phyloP scores from a whole-genome alignment of 2,113 vertebrate species.

The Callaeas wilsoni region DNA sequence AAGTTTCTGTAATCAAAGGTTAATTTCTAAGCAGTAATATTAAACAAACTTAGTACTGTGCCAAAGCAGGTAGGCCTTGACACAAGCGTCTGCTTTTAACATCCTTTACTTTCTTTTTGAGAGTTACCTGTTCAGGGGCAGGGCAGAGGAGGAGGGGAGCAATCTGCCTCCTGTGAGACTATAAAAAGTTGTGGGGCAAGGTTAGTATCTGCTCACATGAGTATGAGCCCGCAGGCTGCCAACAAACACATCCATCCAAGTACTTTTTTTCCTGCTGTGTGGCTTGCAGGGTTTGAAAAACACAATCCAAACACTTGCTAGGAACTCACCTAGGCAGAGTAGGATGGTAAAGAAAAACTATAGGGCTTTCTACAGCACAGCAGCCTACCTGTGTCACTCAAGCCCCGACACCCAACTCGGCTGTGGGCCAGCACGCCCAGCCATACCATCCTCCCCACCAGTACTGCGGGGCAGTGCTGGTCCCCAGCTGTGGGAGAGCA shows the following conservation, averaged over 20 bases:
- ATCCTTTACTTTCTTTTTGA: neutral
- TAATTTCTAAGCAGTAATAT: neutral
- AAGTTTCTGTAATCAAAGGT: neutral
- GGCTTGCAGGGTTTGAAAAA: neutral
- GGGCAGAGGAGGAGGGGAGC: neutral
- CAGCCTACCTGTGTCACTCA: neutral
- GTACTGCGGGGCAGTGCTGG: rapidly evolving
- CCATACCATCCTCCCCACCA: neutral
- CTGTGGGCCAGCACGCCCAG: neutral
- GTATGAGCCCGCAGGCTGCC: neutral
- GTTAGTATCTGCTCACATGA: neutral
- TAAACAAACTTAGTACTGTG: neutral
- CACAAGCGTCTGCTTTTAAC: neutral
- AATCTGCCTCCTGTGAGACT: neutral
- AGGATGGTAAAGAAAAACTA: neutral
- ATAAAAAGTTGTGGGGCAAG: neutral
- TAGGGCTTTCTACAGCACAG: neutral
- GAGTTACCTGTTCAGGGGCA: neutral
- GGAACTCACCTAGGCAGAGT: neutral
- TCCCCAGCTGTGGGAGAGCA: neutral
- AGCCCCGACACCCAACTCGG: rapidly evolving
- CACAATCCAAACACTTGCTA: neutral
- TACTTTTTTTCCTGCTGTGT: neutral
- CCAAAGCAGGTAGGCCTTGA: neutral
- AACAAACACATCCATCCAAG: neutral